Conservation (phyloP, 2,888 invertebrate species). For the Plebejus melissa region DNA sequence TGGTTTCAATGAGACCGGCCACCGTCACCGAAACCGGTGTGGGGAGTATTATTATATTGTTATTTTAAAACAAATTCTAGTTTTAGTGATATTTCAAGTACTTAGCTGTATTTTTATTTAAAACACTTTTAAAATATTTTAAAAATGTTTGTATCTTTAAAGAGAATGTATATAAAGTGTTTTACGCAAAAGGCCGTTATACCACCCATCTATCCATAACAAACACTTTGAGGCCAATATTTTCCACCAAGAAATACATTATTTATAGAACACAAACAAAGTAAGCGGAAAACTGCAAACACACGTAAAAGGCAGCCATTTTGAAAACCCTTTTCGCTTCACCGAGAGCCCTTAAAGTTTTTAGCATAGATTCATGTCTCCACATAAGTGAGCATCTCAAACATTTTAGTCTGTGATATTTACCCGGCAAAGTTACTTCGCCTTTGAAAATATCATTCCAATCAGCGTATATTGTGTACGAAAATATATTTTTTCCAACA, state of each 20-base stretch:
- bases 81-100: neutral
- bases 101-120: neutral
- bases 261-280: constrained; percentile 16
- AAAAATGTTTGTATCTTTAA: too few relatives aligned
- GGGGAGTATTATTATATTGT: too few relatives aligned
- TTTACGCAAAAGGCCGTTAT: neutral
- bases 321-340: constrained; percentile 5
- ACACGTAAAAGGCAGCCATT: constrained; percentile 11
- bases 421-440: neutral
- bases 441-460: neutral
- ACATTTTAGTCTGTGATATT: constrained; percentile 3
- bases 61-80: neutral
- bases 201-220: neutral
- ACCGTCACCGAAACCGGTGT: too few relatives aligned
- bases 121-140: neutral
- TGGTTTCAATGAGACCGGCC: too few relatives aligned
- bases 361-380: constrained; percentile 5
- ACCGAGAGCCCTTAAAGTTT: neutral
- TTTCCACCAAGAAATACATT: neutral
- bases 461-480: neutral
- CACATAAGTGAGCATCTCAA: neutral
- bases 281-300: neutral
- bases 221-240: neutral
- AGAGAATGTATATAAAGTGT: neutral
- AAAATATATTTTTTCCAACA: neutral